phyloP scores from a whole-genome alignment of 2,888 invertebrate species.

The Drosophila prolongata region DNA sequence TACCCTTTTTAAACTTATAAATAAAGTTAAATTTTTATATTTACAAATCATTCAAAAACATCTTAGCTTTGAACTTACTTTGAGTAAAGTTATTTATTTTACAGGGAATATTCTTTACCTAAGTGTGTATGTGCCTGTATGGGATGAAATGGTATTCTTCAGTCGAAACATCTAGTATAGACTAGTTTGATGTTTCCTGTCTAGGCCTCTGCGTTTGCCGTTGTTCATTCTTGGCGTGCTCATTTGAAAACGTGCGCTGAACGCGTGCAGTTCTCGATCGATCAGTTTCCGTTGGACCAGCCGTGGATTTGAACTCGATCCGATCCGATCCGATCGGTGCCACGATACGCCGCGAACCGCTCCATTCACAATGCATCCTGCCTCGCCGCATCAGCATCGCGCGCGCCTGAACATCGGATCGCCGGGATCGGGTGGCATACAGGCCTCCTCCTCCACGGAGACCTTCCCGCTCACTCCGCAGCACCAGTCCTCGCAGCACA shows the following conservation, averaged over 20 bases:
- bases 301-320: conserved; percentile 6
- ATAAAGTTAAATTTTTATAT: too few relatives aligned
- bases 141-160: conserved; percentile 6
- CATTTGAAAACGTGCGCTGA: conserved; percentile 66
- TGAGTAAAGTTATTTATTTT: not conserved
- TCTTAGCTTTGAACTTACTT: too few relatives aligned
- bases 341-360: not conserved
- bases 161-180: conserved; percentile 5
- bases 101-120: too few relatives aligned
- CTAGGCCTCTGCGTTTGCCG: conserved; percentile 14
- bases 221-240: conserved; percentile 34
- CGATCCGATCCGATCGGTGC: not conserved
- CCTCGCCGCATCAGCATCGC: conserved; percentile 75
- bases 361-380: conserved; percentile 67
- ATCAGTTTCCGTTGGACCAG: conserved; percentile 4
- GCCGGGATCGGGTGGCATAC: conserved; percentile 59
- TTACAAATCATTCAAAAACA: too few relatives aligned
- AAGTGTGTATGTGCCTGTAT: not conserved
- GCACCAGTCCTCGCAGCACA: conserved; percentile 53
- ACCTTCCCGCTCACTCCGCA: conserved; percentile 52
- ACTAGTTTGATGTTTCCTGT: conserved; percentile 14
- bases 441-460: conserved; percentile 45
- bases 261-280: conserved; percentile 65
- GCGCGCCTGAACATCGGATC: conserved; percentile 58
- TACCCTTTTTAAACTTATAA: too few relatives aligned